phyloP scores from a whole-genome alignment of 2,888 invertebrate species.

The Nezara viridula region DNA sequence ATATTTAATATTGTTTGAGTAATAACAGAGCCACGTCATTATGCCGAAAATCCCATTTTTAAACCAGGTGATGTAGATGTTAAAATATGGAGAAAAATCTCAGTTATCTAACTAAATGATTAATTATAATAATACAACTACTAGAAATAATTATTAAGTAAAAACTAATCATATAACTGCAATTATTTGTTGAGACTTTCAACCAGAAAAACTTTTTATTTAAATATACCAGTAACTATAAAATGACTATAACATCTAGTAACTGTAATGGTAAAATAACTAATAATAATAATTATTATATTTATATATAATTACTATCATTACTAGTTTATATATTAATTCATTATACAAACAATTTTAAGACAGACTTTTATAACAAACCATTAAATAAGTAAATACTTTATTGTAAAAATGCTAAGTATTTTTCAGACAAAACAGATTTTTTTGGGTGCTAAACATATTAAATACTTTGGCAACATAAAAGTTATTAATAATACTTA shows the following conservation, averaged over 20 bases:
- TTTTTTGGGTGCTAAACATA: background rate
- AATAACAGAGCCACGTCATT: slow-evolving; percentile 11
- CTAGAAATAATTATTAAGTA: background rate
- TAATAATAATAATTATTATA: background rate
- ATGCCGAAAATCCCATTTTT: background rate
- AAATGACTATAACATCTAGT: background rate
- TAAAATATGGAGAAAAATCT: background rate
- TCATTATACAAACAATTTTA: too few relatives aligned
- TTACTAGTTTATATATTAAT: too few relatives aligned
- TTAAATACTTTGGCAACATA: background rate
- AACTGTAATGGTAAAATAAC: background rate
- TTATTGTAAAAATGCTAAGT: background rate
- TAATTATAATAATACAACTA: background rate
- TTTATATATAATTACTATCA: too few relatives aligned
- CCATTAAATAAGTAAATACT: background rate
- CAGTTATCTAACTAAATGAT: background rate
- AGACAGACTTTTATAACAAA: background rate
- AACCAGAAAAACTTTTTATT: slow-evolving; percentile 4
- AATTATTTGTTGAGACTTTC: background rate
- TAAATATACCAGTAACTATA: background rate
- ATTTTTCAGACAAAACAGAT: background rate
- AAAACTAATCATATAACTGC: background rate
- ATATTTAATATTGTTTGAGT: slow-evolving; percentile 44
- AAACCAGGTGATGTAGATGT: slow-evolving; percentile 4
- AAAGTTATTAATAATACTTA: background rate